These are phyloP conservation scores for Bhutanitis thaidina DNA, from an alignment of 2,888 invertebrate species.

Conservation along the genomic window DNA sequence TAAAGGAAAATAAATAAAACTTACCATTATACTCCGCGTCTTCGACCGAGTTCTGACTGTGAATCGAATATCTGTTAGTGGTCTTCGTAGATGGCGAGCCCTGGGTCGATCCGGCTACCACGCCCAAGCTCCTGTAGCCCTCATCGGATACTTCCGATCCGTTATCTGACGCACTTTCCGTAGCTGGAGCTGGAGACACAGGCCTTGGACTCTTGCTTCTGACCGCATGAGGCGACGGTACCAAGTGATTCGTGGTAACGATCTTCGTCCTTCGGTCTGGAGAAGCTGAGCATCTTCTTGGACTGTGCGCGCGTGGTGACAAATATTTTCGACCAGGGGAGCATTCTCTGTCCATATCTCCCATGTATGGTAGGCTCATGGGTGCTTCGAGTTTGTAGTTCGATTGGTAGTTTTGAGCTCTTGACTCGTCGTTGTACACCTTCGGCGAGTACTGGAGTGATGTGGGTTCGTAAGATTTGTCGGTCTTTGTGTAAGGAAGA, in stretches of 20 bases:
- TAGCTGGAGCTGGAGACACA: constrained; percentile 77
- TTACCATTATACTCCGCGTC: constrained; percentile 86
- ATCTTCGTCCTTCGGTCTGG: constrained; percentile 65
- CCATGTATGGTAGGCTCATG: constrained; percentile 63
- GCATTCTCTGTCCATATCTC: constrained; percentile 56
- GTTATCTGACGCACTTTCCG: constrained; percentile 86
- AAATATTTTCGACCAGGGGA: constrained; percentile 59
- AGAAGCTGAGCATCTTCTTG: constrained; percentile 63
- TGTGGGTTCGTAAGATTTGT: constrained; percentile 53
- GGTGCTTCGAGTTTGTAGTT: constrained; percentile 56
- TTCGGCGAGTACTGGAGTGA: constrained; percentile 54
- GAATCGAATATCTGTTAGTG: constrained; percentile 82
- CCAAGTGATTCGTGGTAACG: constrained; percentile 62
- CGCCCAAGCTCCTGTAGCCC: constrained; percentile 89
- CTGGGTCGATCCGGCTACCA: constrained; percentile 77
- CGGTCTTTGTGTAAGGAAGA: constrained; percentile 52
- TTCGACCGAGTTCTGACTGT: constrained; percentile 86
- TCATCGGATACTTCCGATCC: constrained; percentile 92
- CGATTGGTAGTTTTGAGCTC: constrained; percentile 54
- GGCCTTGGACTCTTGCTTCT: constrained; percentile 67
- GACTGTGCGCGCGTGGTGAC: constrained; percentile 52
- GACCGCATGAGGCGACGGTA: constrained; percentile 69
- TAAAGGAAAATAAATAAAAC: constrained; percentile 25
- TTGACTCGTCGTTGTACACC: constrained; percentile 49
- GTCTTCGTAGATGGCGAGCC: constrained; percentile 73